phyloP scores from a whole-genome alignment of 2,113 vertebrate genomes.

The Orcinus orca region DNA sequence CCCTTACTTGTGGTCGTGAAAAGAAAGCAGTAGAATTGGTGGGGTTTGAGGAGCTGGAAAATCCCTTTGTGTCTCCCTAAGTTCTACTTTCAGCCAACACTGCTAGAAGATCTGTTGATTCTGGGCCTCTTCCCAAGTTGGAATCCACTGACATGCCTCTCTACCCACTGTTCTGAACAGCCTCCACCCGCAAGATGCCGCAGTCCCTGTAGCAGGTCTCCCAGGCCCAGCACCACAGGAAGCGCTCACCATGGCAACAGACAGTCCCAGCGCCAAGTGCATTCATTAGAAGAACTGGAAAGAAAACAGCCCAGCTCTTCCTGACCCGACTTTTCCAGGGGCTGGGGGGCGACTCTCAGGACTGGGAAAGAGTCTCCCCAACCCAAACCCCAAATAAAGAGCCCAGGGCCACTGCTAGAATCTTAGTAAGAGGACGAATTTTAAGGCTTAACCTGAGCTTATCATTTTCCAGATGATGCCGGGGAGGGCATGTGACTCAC shows the following conservation, averaged over 20 bases:
- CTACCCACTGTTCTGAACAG: background rate
- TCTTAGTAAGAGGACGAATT: background rate
- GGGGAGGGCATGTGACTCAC: background rate
- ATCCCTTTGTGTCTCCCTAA: background rate
- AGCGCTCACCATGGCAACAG: constrained; percentile 56
- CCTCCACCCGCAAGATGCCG: background rate
- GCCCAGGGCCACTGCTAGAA: background rate
- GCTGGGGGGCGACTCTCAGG: background rate
- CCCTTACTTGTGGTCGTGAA: background rate
- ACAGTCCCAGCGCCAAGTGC: background rate
- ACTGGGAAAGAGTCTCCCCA: background rate
- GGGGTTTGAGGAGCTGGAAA: background rate
- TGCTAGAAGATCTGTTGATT: background rate
- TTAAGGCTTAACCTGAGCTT: background rate
- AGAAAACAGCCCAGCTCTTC: constrained; percentile 41
- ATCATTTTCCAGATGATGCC: background rate
- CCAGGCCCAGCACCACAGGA: background rate
- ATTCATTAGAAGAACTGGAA: constrained; percentile 15
- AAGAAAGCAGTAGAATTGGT: background rate
- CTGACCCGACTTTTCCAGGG: background rate
- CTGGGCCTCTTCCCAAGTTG: background rate
- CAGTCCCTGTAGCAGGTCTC: background rate
- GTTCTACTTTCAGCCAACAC: background rate
- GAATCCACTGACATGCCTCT: background rate
- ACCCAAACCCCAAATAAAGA: background rate